phyloP scores from a whole-genome alignment of 2,888 invertebrate genomes.

The Drosophila putrida region DNA sequence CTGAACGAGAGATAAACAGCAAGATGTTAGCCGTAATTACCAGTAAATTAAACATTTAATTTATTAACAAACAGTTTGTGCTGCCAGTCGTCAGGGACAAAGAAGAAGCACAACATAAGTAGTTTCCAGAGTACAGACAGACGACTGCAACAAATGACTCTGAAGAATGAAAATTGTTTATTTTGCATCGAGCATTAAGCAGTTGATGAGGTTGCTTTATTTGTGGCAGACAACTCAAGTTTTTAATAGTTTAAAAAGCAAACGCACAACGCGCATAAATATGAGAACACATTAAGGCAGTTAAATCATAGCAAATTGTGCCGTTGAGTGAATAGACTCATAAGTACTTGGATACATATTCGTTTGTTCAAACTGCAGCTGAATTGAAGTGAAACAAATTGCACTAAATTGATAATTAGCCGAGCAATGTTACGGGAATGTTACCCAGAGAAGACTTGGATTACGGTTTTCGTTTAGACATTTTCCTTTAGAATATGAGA shows the following conservation, averaged over 20 bases:
- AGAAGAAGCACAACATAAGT: constrained; percentile 32
- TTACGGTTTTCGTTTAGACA: constrained; percentile 16
- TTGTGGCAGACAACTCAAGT: constrained; percentile 70
- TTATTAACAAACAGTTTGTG: constrained; percentile 75
- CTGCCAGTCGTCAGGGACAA: constrained; percentile 52
- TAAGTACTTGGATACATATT: constrained; percentile 17
- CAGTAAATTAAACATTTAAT: constrained; percentile 79
- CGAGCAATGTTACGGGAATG: constrained; percentile 24
- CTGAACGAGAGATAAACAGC: constrained; percentile 21
- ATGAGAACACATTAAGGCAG: constrained; percentile 68
- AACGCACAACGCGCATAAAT: constrained; percentile 34
- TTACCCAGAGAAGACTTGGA: constrained; percentile 21
- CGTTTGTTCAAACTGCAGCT: constrained; percentile 43
- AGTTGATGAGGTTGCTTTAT: constrained; percentile 60
- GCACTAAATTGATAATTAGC: constrained; percentile 80
- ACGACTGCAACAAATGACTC: constrained; percentile 49
- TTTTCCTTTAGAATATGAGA: neutral
- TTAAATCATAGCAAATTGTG: constrained; percentile 57
- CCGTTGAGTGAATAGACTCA: constrained; percentile 30
- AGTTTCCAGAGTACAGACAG: constrained; percentile 26
- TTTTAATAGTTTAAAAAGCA: constrained; percentile 76
- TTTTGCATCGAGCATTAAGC: constrained; percentile 58
- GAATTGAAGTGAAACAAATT: constrained; percentile 70
- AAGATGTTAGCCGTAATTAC: constrained; percentile 71
- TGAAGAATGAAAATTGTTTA: constrained; percentile 42